Percentiles rank a stretch among this genome's conserved stretches.
These are phyloP conservation scores for Drosophila phalerata DNA, from an alignment of 2,888 invertebrate species.

Conservation along the genomic window DNA sequence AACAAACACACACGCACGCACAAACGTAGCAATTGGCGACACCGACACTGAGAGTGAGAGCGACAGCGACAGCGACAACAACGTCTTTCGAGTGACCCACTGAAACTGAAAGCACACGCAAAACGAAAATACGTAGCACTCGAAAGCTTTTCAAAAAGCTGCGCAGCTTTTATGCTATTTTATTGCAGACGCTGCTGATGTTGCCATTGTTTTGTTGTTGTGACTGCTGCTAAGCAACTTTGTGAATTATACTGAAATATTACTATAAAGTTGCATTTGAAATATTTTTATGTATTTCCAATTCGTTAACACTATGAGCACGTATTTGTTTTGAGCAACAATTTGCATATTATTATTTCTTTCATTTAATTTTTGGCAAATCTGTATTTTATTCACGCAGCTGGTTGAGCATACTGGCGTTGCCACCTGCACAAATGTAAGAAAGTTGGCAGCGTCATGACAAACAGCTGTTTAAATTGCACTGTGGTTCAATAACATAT, in stretches of 20 bases:
- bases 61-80: slow-evolving; percentile 11
- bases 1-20: slow-evolving; percentile 39
- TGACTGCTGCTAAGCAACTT: slow-evolving; percentile 4
- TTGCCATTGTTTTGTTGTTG: slow-evolving; percentile 19
- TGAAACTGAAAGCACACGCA: slow-evolving; percentile 37
- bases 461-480: slow-evolving; percentile 20
- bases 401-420: slow-evolving; percentile 13
- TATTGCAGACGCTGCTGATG: slow-evolving; percentile 20
- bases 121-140: not conserved
- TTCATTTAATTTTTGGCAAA: slow-evolving; percentile 23
- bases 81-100: slow-evolving; percentile 39
- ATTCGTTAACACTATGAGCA: slow-evolving; percentile 1
- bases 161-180: slow-evolving; percentile 18
- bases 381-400: slow-evolving; percentile 14
- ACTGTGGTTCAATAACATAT: slow-evolving; percentile 13
- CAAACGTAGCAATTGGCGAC: slow-evolving; percentile 22
- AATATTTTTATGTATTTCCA: not conserved
- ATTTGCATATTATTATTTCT: not conserved
- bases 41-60: slow-evolving; percentile 16
- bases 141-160: slow-evolving; percentile 25
- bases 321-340: not conserved
- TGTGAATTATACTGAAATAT: not conserved
- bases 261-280: not conserved
- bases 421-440: slow-evolving; percentile 12
- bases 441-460: not conserved